Conservation (phyloP, 2,888 invertebrate genomes). For the Torymus auratus region DNA sequence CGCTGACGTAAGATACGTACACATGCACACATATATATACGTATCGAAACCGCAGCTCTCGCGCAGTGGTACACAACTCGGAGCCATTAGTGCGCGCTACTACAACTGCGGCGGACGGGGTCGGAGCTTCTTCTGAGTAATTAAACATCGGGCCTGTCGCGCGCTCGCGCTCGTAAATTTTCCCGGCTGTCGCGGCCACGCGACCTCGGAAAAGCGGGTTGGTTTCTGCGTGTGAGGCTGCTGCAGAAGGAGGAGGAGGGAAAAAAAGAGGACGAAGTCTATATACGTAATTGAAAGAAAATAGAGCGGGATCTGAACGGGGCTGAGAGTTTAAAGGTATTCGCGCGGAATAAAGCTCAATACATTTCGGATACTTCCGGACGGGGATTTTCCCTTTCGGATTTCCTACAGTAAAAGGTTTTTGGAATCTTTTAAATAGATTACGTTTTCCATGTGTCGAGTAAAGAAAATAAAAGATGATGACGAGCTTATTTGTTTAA, state of each 20-base stretch:
- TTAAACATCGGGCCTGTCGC: constrained; percentile 31
- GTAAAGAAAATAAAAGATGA: too few relatives aligned
- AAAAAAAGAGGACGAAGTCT: not conserved
- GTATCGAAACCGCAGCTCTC: too few relatives aligned
- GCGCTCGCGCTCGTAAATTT: not conserved
- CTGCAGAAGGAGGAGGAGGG: not conserved
- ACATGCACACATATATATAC: too few relatives aligned
- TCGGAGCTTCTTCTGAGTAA: constrained; percentile 32
- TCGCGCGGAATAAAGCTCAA: constrained; percentile 19
- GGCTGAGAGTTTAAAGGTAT: constrained; percentile 17
- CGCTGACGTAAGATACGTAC: too few relatives aligned
- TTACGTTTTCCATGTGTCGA: too few relatives aligned
- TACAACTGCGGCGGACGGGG: constrained; percentile 7
- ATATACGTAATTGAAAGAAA: constrained; percentile 25
- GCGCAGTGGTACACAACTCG: too few relatives aligned
- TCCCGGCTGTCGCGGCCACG: not conserved
- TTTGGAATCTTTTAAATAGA: too few relatives aligned
- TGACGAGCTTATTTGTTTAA: too few relatives aligned
- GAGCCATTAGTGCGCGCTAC: constrained; percentile 1
- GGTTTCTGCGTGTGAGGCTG: not conserved
- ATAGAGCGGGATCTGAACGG: not conserved
- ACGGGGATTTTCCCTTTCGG: too few relatives aligned
- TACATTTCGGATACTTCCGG: not conserved
- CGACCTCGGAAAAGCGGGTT: not conserved
- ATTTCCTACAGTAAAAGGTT: too few relatives aligned